phyloP scores from a whole-genome alignment of 2,113 vertebrate species.

The Microcebus ravelobensis region DNA sequence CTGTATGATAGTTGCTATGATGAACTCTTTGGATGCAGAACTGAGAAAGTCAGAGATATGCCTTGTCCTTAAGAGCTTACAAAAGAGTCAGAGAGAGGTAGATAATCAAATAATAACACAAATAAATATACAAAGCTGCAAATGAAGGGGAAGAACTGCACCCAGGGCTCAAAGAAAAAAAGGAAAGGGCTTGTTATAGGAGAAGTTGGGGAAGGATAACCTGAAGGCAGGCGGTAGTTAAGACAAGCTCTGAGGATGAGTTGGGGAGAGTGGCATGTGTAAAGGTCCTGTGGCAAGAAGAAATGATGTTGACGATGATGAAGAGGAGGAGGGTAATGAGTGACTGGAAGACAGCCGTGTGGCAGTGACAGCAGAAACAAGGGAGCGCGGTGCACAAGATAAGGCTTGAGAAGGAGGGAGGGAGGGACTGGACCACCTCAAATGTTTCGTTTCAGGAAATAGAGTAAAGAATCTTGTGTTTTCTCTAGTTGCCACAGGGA shows the following conservation, averaged over 20 bases:
- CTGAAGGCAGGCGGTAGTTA: not conserved
- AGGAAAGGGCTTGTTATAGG: not conserved
- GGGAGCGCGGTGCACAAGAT: not conserved
- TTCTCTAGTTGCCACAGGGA: not conserved
- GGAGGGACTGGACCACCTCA: not conserved
- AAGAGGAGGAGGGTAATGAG: not conserved
- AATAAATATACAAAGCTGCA: not conserved
- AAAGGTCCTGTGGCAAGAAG: not conserved
- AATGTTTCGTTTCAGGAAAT: not conserved
- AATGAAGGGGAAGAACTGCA: not conserved
- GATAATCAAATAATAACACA: not conserved
- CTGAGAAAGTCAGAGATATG: not conserved
- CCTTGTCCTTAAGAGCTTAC: not conserved
- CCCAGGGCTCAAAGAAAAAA: not conserved
- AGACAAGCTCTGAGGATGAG: not conserved
- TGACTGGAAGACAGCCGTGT: not conserved
- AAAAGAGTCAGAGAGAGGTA: not conserved
- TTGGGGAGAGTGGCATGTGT: not conserved
- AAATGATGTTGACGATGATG: accelerated
- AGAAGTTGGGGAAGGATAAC: not conserved
- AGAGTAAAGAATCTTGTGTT: not conserved
- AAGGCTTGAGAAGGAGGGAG: not conserved
- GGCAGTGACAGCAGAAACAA: not conserved
- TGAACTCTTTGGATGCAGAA: not conserved
- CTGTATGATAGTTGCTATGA: not conserved